A percentile compares a stretch with the other conserved stretches of the same genome.
Evolutionary conservation across 2,797 vertebrate species (phyloP).

Genomic region (Anolis apletophallus): DNA sequence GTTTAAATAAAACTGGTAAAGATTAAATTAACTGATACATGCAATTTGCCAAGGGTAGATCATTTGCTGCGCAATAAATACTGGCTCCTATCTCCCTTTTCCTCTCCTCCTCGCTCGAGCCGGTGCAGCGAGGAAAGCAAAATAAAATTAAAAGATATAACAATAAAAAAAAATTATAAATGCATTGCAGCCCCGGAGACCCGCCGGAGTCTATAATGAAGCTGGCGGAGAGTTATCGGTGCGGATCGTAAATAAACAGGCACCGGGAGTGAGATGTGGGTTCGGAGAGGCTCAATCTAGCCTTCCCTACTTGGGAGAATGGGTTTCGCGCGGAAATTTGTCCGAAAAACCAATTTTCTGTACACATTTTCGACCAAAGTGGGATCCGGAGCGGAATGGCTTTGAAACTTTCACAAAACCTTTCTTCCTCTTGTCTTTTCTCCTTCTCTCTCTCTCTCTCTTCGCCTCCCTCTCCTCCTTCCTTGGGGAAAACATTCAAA

Average conservation of each 20-base stretch:
- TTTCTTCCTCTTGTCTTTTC: accelerated
- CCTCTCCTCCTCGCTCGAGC: conserved; percentile 7
- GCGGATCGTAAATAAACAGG: conserved; percentile 48
- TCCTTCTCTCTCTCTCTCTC: too few relatives aligned
- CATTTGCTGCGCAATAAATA: conserved; percentile 81
- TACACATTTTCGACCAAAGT: accelerated
- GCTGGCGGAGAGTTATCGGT: conserved; percentile 21
- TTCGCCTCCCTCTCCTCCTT: accelerated
- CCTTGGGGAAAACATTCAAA: accelerated
- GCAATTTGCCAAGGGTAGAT: conserved; percentile 79
- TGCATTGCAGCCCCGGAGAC: conserved; percentile 71
- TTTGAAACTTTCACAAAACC: not conserved
- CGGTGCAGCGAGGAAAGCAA: conserved; percentile 80
- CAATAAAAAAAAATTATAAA: conserved; percentile 88
- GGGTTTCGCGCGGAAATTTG: not conserved
- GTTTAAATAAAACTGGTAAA: conserved; percentile 82
- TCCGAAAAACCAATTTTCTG: not conserved
- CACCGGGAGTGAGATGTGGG: not conserved
- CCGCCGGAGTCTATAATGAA: conserved; percentile 59
- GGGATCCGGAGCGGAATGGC: accelerated
- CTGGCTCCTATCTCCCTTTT: conserved; percentile 77
- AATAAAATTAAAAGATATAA: conserved; percentile 87
- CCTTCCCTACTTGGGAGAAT: not conserved
- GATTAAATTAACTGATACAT: conserved; percentile 87
- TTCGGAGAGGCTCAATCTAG: too few relatives aligned